A percentile compares a stretch with the other conserved stretches of the same genome.
Evolutionary conservation across 2,113 vertebrate genomes (phyloP).

Genomic region (Gasterosteus aculeatus): DNA sequence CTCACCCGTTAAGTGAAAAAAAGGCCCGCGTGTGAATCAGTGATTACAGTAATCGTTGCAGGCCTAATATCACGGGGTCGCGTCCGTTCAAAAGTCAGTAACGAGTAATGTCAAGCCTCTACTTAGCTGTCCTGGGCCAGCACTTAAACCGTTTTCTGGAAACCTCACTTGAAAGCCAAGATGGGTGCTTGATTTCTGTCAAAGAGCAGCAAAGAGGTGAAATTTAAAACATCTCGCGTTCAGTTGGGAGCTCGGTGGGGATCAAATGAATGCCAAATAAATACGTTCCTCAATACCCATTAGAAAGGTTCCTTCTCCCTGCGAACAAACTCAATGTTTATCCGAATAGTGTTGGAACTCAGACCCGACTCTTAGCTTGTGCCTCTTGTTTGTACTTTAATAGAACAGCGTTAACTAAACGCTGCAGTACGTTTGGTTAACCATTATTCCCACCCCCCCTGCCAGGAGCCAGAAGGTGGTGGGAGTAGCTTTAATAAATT

Average conservation of each 20-base stretch:
- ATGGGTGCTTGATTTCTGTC: conserved; percentile 6
- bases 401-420: conserved; percentile 67
- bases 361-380: conserved; percentile 34
- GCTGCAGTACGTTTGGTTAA: conserved; percentile 70
- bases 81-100: background rate
- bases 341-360: conserved; percentile 59
- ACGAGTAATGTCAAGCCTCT: background rate
- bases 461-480: conserved; percentile 57
- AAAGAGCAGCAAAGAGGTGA: conserved; percentile 10
- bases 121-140: background rate
- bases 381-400: conserved; percentile 73
- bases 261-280: conserved; percentile 40
- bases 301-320: conserved; percentile 32
- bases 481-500: conserved; percentile 52
- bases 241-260: conserved; percentile 10
- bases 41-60: background rate
- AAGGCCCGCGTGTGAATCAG: background rate
- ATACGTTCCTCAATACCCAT: conserved; percentile 1
- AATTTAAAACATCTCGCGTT: conserved; percentile 21
- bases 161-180: background rate
- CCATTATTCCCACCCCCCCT: conserved; percentile 61
- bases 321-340: conserved; percentile 40
- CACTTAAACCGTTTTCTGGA: background rate
- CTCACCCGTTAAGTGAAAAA: background rate
- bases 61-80: background rate